Conservation (phyloP, 2,888 invertebrate genomes). For the Galerucella pusilla region DNA sequence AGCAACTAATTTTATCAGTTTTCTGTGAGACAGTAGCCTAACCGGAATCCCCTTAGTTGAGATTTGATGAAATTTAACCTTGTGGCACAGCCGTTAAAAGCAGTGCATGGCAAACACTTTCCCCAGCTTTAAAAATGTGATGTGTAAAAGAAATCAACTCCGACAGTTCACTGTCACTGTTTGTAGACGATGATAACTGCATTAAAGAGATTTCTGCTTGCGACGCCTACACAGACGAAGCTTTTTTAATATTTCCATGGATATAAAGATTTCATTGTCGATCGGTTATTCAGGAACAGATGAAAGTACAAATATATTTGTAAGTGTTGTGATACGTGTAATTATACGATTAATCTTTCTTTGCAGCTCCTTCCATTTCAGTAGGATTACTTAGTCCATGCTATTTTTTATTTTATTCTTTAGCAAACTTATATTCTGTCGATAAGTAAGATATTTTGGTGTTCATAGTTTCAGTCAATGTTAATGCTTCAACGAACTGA, state of each 20-base stretch:
- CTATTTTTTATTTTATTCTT: no score
- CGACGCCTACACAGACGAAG: slow-evolving; percentile 4
- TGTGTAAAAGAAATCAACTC: slow-evolving; percentile 19
- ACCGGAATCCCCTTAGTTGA: neutral
- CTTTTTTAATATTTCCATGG: neutral
- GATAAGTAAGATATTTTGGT: no score
- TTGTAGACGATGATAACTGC: slow-evolving; percentile 4
- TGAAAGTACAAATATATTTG: neutral
- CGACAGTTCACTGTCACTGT: neutral
- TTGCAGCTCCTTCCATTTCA: no score
- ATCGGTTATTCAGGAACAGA: neutral
- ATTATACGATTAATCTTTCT: neutral
- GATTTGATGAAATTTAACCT: neutral
- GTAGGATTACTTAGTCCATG: no score
- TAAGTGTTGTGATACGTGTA: neutral
- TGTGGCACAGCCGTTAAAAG: neutral
- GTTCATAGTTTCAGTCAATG: no score
- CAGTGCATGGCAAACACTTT: slow-evolving; percentile 1
- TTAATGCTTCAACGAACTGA: no score
- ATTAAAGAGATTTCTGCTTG: slow-evolving; percentile 18
- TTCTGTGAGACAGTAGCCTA: no score
- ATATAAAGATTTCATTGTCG: slow-evolving; percentile 13
- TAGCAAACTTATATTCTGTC: no score
- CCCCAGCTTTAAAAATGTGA: slow-evolving; percentile 3
- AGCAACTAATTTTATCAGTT: no score